These are phyloP conservation scores for Agriotes lineatus DNA, from an alignment of 2,888 invertebrate species.

Conservation along the genomic window DNA sequence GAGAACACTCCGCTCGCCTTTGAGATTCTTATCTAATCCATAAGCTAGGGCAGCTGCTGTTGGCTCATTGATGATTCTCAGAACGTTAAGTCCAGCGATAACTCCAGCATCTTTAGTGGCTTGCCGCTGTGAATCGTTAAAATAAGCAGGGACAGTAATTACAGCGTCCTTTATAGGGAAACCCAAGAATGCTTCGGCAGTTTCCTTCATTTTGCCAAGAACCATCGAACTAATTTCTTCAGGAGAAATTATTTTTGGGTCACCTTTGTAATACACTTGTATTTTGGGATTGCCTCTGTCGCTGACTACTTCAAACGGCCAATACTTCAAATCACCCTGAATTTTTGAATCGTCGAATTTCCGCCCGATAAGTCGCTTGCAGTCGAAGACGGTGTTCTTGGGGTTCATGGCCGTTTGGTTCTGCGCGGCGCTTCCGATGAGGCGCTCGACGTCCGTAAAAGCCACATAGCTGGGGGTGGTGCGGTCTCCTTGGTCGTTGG, in stretches of 20 bases:
- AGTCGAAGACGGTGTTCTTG: constrained; percentile 78
- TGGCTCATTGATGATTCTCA: too few relatives aligned
- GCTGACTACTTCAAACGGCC: constrained; percentile 80
- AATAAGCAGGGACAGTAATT: too few relatives aligned
- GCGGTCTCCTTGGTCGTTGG: too few relatives aligned
- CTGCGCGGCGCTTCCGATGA: too few relatives aligned
- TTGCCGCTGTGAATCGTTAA: too few relatives aligned
- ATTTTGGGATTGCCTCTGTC: constrained; percentile 75
- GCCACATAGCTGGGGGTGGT: too few relatives aligned
- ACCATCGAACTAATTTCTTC: constrained; percentile 81
- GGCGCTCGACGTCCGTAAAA: too few relatives aligned
- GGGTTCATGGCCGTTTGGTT: constrained; percentile 82
- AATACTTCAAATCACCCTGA: constrained; percentile 81
- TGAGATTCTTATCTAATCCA: constrained; percentile 68
- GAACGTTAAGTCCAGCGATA: too few relatives aligned
- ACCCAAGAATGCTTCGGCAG: constrained; percentile 79
- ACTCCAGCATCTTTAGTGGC: too few relatives aligned
- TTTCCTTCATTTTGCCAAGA: constrained; percentile 74
- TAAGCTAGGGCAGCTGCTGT: constrained; percentile 72
- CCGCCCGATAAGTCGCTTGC: constrained; percentile 73
- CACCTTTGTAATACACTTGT: constrained; percentile 74
- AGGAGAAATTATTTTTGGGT: constrained; percentile 74
- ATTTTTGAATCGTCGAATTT: constrained; percentile 79
- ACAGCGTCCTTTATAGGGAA: constrained; percentile 80
- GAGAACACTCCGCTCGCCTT: too few relatives aligned